A percentile compares a stretch with the other conserved stretches of the same genome.
phyloP scores from a whole-genome alignment of 2,797 vertebrate species.

The Tadarida brasiliensis region DNA sequence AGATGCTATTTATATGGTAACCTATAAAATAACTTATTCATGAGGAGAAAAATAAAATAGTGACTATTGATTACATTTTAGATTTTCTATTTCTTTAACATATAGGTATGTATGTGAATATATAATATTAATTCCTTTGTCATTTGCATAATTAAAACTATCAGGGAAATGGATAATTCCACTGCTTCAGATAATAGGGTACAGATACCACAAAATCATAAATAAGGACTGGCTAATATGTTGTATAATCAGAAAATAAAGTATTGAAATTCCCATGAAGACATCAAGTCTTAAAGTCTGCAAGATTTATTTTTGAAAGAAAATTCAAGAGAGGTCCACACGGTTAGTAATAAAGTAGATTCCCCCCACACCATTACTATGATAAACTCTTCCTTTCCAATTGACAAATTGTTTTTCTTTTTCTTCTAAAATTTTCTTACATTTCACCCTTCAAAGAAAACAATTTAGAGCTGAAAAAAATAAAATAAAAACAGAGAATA shows the following conservation, averaged over 20 bases:
- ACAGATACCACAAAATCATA: not conserved
- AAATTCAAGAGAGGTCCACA: not conserved
- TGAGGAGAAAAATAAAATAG: not conserved
- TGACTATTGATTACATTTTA: not conserved
- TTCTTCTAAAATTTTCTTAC: not conserved
- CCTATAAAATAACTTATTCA: not conserved
- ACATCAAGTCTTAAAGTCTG: not conserved
- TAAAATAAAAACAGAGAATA: no score
- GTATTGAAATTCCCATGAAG: not conserved
- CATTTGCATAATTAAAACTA: not conserved
- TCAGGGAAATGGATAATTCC: not conserved
- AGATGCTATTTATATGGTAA: not conserved
- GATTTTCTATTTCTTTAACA: not conserved
- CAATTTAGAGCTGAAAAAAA: not conserved
- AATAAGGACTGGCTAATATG: not conserved
- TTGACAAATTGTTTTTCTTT: not conserved
- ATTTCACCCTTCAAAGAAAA: not conserved
- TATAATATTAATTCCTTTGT: not conserved
- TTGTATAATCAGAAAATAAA: not conserved
- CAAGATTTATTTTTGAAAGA: not conserved
- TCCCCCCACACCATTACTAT: no score
- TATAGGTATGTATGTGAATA: not conserved
- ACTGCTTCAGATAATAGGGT: not conserved
- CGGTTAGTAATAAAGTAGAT: not conserved
- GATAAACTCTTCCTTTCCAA: not conserved